Percentiles rank a stretch among this genome's conserved stretches.
phyloP scores from a whole-genome alignment of 2,888 invertebrate genomes.

The Cheilosia scutellata region DNA sequence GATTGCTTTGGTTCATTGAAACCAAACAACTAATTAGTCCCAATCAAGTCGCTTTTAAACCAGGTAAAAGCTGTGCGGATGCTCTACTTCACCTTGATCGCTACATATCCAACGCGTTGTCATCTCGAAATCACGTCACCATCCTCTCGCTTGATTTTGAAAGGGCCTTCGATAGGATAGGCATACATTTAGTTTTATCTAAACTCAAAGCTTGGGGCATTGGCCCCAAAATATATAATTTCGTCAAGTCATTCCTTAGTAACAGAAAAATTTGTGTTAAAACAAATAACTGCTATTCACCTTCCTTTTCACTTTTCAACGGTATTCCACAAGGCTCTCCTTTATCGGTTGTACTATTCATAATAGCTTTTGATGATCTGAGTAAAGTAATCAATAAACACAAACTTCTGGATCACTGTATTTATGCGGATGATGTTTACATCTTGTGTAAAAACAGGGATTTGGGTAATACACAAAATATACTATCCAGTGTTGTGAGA shows the following conservation, averaged over 20 bases:
- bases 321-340: conserved; percentile 7
- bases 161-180: conserved; percentile 12
- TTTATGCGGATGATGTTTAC: conserved; percentile 31
- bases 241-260: conserved; percentile 14
- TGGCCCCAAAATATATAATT: conserved; percentile 9
- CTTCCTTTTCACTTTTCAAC: not conserved
- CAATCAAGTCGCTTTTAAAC: conserved; percentile 27
- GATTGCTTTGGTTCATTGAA: conserved; percentile 19
- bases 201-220: conserved; percentile 11
- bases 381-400: not conserved
- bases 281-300: conserved; percentile 1
- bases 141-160: conserved; percentile 29
- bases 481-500: not conserved
- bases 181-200: conserved; percentile 5
- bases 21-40: conserved; percentile 10
- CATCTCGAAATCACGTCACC: conserved; percentile 32
- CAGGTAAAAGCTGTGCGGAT: conserved; percentile 14
- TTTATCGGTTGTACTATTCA: not conserved
- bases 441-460: not conserved
- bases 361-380: conserved; percentile 6
- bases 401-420: conserved; percentile 16
- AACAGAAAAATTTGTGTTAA: conserved; percentile 19
- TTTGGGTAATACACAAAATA: not conserved
- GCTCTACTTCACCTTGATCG: conserved; percentile 27
- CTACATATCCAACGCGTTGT: conserved; percentile 10